Evolutionary conservation across 1,140 invertebrate genomes (phyloP).

Genomic region (Anadara kagoshimensis): DNA sequence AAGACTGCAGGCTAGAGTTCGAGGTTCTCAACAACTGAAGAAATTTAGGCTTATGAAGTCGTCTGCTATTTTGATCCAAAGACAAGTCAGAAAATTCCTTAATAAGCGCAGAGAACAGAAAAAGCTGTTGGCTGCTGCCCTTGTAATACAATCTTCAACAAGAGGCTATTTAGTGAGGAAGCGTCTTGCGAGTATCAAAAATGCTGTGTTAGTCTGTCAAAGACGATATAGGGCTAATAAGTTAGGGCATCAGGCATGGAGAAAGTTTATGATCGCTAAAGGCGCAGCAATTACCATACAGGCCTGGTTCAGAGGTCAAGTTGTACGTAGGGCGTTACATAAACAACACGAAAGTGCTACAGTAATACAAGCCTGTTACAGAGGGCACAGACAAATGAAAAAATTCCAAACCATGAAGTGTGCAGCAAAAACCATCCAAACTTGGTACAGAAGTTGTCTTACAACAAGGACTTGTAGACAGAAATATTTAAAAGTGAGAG

Average conservation of each 20-base stretch:
- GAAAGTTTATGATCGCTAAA: conserved; percentile 1
- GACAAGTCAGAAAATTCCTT: no score
- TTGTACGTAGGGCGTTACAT: not conserved
- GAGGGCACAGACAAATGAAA: conserved; percentile 21
- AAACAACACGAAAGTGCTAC: conserved; percentile 4
- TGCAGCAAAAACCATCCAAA: conserved; percentile 9
- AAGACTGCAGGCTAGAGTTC: not conserved
- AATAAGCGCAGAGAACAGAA: no score
- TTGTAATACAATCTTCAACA: conserved; percentile 29
- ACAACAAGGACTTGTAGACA: not conserved
- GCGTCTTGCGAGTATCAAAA: not conserved
- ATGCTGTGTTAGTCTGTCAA: conserved; percentile 24
- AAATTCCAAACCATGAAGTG: not conserved
- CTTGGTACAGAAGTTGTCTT: conserved; percentile 1
- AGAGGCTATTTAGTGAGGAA: conserved; percentile 16
- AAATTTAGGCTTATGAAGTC: no score
- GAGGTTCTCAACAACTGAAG: no score
- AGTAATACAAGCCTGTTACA: conserved; percentile 31
- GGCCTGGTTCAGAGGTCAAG: conserved; percentile 9
- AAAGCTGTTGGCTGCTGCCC: conserved; percentile 4
- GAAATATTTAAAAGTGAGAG: conserved; percentile 16
- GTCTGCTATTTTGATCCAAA: no score
- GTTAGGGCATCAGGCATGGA: conserved; percentile 39
- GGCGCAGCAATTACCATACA: conserved; percentile 10
- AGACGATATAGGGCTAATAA: conserved; percentile 34